Evolutionary conservation across 2,113 vertebrate genomes (phyloP).

Genomic region (Meleagris gallopavo): DNA sequence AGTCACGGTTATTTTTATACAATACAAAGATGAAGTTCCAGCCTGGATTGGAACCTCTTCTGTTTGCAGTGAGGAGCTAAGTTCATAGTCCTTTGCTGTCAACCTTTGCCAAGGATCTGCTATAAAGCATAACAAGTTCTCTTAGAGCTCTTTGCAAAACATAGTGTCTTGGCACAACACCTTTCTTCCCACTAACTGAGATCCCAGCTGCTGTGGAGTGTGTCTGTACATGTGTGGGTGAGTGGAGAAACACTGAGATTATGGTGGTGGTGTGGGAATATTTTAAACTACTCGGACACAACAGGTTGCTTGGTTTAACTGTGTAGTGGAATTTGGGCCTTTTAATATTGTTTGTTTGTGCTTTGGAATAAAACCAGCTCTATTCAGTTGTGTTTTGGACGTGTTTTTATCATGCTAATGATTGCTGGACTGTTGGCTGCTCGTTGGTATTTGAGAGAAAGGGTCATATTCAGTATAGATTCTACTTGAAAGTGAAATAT

Average conservation of each 20-base stretch:
- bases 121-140: not conserved
- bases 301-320: not conserved
- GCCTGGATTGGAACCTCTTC: not conserved
- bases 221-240: not conserved
- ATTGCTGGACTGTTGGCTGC: not conserved
- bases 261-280: not conserved
- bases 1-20: not conserved
- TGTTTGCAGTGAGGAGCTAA: not conserved
- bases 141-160: not conserved
- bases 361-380: not conserved
- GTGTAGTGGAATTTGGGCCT: not conserved
- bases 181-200: not conserved
- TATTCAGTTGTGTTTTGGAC: not conserved
- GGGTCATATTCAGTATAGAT: rapidly evolving
- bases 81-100: not conserved
- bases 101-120: not conserved
- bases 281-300: not conserved
- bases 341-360: not conserved
- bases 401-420: not conserved
- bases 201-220: not conserved
- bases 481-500: not conserved
- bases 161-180: not conserved
- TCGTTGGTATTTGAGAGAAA: not conserved
- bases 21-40: not conserved
- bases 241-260: not conserved